Base-by-base conservation (phyloP, 2,797 vertebrate genomes). In the Psittacula derbiana region DNA sequence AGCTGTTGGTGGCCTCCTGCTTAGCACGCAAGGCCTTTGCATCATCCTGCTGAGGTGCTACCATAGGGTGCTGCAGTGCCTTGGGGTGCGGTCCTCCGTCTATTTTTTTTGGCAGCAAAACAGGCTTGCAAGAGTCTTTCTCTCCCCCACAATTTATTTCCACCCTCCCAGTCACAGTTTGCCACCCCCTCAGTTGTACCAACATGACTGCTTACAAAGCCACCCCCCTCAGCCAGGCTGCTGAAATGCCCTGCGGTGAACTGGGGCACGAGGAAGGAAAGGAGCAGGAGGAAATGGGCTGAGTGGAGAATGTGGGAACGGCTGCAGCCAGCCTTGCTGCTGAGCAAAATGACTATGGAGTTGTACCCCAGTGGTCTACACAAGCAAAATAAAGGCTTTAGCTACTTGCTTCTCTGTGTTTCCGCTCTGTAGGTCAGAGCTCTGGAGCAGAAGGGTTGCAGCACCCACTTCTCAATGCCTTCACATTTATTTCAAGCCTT, bases 111-210 rank as follows among this genome's bases (percentile, higher is more conserved):
- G 64, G 72, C 64, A 91, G 36, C 40, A 60, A 66, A 93, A 78
- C 25, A 64, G 8, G 1, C 21, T 85, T 83, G 69, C 6, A 1
- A 86, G 61, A 71, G 69, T 47, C 33, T 36, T 78, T 57, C 65
- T 86, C 50, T 93, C 80, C 70, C 61, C 65, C 41, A 31, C 11
- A 2, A 33, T 88, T 90, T 52, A 76, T 66, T 94, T 88, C 64
- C 2, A 0, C 46, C 86, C 86, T 93, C 47, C 71, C 25, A 31
- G 27, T 44, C 62, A 69, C 72, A 62, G 67, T 33, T 80, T 66
- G 71, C 44, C 79, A 55, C 64, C 79, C 41, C 55, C 36, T 71
- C 82, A 50, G 46, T 19, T 70, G 16, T 25, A n/a, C 64, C 55
- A 8, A 80, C 53, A 23, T n/a, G 33, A n/a, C 43, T 66, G 85